Conservation (phyloP, 2,888 invertebrate genomes). For the Napeogenes inachia region DNA sequence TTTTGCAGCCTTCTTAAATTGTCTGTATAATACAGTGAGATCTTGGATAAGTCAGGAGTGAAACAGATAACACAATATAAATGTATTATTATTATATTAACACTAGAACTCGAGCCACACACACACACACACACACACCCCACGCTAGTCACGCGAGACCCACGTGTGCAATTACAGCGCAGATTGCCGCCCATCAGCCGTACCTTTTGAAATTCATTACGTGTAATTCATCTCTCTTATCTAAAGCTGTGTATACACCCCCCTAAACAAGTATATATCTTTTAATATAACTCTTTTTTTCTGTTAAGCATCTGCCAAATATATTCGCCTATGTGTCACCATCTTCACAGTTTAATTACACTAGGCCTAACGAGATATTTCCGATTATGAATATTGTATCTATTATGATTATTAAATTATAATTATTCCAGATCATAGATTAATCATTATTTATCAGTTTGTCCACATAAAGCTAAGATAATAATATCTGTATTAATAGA, state of each 20-base stretch:
- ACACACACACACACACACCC: not conserved
- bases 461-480: conserved; percentile 1
- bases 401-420: too few relatives aligned
- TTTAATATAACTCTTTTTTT: not conserved
- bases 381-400: too few relatives aligned
- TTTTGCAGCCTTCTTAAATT: too few relatives aligned
- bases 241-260: not conserved
- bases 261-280: not conserved
- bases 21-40: too few relatives aligned
- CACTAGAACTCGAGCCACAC: conserved; percentile 7
- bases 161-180: conserved; percentile 21
- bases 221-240: conserved; percentile 25
- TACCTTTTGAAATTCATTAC: conserved; percentile 25
- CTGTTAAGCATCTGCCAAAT: not conserved
- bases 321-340: not conserved
- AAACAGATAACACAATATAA: too few relatives aligned
- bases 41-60: too few relatives aligned
- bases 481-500: conserved; percentile 2
- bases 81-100: not conserved
- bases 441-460: conserved; percentile 1
- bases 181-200: conserved; percentile 18
- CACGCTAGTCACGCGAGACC: conserved; percentile 1
- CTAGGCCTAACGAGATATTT: too few relatives aligned
- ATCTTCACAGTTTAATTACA: not conserved
- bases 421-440: not conserved